Percentiles rank a stretch among this genome's conserved stretches.
Evolutionary conservation across 2,113 vertebrate genomes (phyloP).

Genomic region (Butastur rufipennis): DNA sequence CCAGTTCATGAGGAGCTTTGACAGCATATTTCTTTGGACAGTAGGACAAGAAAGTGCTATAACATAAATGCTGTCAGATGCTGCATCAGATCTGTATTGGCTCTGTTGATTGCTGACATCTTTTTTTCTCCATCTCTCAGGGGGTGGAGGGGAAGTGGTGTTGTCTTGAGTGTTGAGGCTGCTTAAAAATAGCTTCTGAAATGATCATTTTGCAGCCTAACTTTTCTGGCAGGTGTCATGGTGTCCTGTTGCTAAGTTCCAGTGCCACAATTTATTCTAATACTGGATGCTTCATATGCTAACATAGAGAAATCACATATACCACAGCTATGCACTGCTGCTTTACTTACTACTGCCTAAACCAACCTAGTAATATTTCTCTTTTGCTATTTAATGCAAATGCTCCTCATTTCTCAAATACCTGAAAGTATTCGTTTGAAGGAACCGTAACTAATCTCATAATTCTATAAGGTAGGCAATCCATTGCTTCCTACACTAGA

Average conservation of each 20-base stretch:
- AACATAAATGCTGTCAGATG: conserved; percentile 44
- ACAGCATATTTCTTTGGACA: conserved; percentile 18
- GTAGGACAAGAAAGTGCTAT: neutral
- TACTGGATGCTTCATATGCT: neutral
- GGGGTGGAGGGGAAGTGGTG: neutral
- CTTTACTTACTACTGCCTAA: neutral
- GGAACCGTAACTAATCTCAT: neutral
- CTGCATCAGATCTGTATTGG: neutral
- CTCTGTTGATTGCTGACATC: conserved; percentile 8
- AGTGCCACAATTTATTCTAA: neutral
- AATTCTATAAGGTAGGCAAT: neutral
- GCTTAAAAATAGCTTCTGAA: conserved; percentile 18
- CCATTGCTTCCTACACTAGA: neutral
- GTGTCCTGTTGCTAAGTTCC: neutral
- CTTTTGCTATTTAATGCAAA: neutral
- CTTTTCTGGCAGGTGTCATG: neutral
- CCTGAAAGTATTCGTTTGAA: neutral
- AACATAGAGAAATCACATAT: neutral
- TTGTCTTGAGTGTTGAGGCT: neutral
- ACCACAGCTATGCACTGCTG: neutral
- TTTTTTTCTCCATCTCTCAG: neutral
- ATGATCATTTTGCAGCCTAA: neutral
- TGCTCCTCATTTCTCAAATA: neutral
- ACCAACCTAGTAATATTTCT: neutral
- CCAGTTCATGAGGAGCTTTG: neutral